Conservation (phyloP, 2,888 invertebrate genomes). For the Scaptomyza tumidula region DNA sequence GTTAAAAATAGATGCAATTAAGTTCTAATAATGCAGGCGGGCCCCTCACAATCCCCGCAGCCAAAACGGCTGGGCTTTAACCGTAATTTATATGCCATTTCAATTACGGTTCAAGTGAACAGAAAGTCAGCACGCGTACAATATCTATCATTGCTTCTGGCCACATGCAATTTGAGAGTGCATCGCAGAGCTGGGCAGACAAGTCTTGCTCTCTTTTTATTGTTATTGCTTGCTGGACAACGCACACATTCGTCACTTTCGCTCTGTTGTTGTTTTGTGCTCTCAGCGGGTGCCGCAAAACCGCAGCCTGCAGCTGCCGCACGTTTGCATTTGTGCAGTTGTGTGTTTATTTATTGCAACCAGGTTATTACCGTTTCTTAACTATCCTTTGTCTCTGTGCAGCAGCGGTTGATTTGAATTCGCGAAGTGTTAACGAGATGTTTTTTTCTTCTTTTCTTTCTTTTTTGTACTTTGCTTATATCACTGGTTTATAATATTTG, state of each 20-base stretch:
- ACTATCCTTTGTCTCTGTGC: conserved; percentile 67
- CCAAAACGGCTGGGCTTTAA: conserved; percentile 17
- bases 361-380: conserved; percentile 65
- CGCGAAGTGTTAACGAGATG: conserved; percentile 33
- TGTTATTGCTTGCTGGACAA: conserved; percentile 59
- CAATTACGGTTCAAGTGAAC: conserved; percentile 68
- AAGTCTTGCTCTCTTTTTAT: conserved; percentile 43
- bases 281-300: conserved; percentile 23
- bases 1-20: conserved; percentile 79
- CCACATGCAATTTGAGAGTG: conserved; percentile 51
- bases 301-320: conserved; percentile 32
- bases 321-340: conserved; percentile 22
- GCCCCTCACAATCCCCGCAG: conserved; percentile 13
- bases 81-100: conserved; percentile 64
- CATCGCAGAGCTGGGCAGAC: conserved; percentile 18
- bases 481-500: conserved; percentile 51
- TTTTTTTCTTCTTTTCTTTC: conserved; percentile 8
- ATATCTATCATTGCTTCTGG: conserved; percentile 39
- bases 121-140: conserved; percentile 21
- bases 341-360: conserved; percentile 3
- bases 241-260: conserved; percentile 26
- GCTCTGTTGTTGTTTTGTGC: conserved; percentile 52
- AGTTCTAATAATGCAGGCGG: conserved; percentile 72
- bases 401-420: conserved; percentile 29
- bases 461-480: conserved; percentile 70